Conservation (phyloP, 2,888 invertebrate species). For the Dicyrtoma fusca region DNA sequence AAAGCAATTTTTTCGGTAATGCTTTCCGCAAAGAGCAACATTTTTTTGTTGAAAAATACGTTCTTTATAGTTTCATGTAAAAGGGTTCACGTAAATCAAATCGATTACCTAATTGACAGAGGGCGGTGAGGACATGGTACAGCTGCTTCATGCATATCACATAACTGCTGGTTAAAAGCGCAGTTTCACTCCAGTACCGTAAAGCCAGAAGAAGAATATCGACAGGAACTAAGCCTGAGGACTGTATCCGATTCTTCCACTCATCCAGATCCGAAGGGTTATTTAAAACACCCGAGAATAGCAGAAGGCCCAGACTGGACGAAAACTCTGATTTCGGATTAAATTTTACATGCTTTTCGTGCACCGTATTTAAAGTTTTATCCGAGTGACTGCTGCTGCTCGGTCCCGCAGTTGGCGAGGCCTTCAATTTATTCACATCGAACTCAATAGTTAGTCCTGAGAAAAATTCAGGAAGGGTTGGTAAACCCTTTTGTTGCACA, state of each 20-base stretch:
- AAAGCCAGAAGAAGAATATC: constrained; percentile 46
- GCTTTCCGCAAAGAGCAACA: too few species aligned
- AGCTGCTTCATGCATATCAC: constrained; percentile 48
- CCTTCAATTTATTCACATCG: constrained; percentile 47
- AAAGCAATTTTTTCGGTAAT: too few species aligned
- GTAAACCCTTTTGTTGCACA: constrained; percentile 62
- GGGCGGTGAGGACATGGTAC: constrained; percentile 58
- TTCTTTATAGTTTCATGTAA: too few species aligned
- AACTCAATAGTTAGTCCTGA: constrained; percentile 47
- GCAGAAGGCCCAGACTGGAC: constrained; percentile 34
- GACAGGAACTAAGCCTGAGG: constrained; percentile 42
- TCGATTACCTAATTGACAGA: constrained; percentile 67
- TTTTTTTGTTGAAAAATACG: too few species aligned
- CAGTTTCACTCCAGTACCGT: constrained; percentile 52
- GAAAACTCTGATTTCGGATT: constrained; percentile 45
- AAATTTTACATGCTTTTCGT: constrained; percentile 30
- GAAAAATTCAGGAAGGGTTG: constrained; percentile 58
- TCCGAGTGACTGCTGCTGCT: too few species aligned
- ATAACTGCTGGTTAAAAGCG: constrained; percentile 46
- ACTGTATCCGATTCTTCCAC: constrained; percentile 48
- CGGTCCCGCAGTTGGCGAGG: too few species aligned
- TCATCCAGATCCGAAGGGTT: constrained; percentile 44
- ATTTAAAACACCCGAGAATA: constrained; percentile 52
- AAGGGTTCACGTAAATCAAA: too few species aligned
- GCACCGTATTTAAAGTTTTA: constrained; percentile 6